Conservation (phyloP, 2,113 vertebrate genomes). For the Elephantulus edwardii region DNA sequence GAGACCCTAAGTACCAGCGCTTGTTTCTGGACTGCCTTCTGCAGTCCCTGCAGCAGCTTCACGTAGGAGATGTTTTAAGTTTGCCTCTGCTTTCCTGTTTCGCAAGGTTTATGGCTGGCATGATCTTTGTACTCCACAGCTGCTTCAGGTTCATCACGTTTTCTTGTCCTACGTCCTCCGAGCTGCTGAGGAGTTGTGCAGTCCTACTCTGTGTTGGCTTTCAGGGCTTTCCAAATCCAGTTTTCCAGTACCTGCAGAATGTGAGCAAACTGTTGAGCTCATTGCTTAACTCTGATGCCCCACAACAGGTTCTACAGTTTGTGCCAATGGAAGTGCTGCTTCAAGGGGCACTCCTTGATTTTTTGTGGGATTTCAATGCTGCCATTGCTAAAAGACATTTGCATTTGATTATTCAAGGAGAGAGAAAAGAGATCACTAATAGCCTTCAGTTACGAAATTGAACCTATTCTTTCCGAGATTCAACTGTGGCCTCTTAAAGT, state of each 20-base stretch:
- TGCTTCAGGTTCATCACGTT: constrained; percentile 89
- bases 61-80: constrained; percentile 86
- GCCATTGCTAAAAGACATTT: constrained; percentile 90
- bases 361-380: constrained; percentile 92
- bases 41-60: constrained; percentile 81
- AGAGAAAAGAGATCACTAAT: constrained; percentile 70
- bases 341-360: constrained; percentile 86
- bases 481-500: background rate
- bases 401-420: constrained; percentile 88
- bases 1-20: constrained; percentile 90
- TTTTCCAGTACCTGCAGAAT: constrained; percentile 82
- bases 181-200: constrained; percentile 69
- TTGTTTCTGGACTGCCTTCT: constrained; percentile 86
- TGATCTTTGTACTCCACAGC: constrained; percentile 88
- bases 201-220: constrained; percentile 89
- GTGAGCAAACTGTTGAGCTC: constrained; percentile 77
- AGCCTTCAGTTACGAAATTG: constrained; percentile 42
- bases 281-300: constrained; percentile 71
- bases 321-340: constrained; percentile 94
- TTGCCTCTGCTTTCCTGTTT: constrained; percentile 92
- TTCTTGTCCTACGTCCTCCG: constrained; percentile 82
- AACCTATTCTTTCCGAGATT: constrained; percentile 25
- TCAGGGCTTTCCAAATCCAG: constrained; percentile 74
- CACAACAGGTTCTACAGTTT: constrained; percentile 92
- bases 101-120: constrained; percentile 91